phyloP scores from a whole-genome alignment of 2,113 vertebrate genomes.

The Chelonoidis abingdonii region DNA sequence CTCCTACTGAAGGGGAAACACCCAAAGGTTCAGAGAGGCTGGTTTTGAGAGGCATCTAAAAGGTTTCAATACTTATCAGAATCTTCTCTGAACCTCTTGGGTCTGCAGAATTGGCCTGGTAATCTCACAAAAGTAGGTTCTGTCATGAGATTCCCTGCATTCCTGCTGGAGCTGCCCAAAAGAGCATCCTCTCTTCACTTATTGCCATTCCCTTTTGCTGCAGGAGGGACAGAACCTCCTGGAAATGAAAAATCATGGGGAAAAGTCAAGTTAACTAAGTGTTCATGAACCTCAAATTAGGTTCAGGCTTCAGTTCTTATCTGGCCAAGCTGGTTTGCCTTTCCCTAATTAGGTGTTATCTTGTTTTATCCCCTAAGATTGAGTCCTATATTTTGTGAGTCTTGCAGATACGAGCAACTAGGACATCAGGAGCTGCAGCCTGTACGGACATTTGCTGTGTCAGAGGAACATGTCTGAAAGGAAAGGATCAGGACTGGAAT shows the following conservation, averaged over 20 bases:
- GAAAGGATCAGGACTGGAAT: not conserved
- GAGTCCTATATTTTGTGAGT: not conserved
- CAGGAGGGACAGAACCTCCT: not conserved
- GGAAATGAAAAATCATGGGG: not conserved
- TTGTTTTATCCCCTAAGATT: not conserved
- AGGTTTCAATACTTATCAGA: not conserved
- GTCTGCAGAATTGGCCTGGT: not conserved
- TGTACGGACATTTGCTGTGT: not conserved
- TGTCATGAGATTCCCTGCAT: not conserved
- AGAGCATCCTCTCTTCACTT: not conserved
- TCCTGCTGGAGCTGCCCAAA: not conserved
- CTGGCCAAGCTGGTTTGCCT: not conserved
- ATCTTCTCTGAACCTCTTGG: not conserved
- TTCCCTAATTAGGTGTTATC: not conserved
- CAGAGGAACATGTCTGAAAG: not conserved
- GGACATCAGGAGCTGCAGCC: not conserved
- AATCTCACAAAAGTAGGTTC: not conserved
- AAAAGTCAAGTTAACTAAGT: not conserved
- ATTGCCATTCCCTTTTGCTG: not conserved
- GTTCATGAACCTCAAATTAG: not conserved
- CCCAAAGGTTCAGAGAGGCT: not conserved
- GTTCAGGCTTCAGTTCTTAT: not conserved
- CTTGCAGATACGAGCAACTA: not conserved
- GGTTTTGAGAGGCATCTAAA: not conserved
- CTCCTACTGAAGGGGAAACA: not conserved